These are phyloP conservation scores for Chaetodon auriga DNA, from an alignment of 2,113 vertebrate genomes.

Conservation along the genomic window DNA sequence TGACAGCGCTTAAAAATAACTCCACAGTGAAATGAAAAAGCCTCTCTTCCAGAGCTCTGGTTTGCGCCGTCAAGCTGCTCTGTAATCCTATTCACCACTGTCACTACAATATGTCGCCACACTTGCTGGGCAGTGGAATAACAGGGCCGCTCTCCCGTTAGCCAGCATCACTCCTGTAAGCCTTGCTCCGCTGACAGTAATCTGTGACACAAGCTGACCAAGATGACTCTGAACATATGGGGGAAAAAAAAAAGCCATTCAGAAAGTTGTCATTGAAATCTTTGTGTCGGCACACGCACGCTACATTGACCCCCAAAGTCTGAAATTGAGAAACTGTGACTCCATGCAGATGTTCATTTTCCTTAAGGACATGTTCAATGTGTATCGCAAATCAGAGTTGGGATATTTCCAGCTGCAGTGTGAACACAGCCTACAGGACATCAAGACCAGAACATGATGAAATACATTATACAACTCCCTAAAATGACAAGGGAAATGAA, in stretches of 20 bases:
- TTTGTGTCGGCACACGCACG: not conserved
- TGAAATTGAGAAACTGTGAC: not conserved
- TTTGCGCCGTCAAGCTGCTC: slow-evolving; percentile 53
- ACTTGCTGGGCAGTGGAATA: slow-evolving; percentile 39
- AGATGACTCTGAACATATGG: slow-evolving; percentile 26
- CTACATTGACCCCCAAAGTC: not conserved
- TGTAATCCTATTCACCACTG: slow-evolving; percentile 56
- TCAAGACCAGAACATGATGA: not conserved
- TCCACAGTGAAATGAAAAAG: slow-evolving; percentile 47
- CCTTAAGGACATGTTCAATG: not conserved
- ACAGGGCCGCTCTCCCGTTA: not conserved
- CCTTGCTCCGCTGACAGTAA: slow-evolving; percentile 20
- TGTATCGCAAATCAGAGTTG: not conserved
- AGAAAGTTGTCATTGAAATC: not conserved
- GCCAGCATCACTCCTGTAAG: slow-evolving; percentile 25
- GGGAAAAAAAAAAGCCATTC: slow-evolving; percentile 5
- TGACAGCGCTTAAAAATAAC: slow-evolving; percentile 66
- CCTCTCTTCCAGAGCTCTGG: slow-evolving; percentile 41
- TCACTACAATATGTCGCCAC: slow-evolving; percentile 45
- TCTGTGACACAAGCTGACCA: slow-evolving; percentile 32
- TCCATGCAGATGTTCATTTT: not conserved
- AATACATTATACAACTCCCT: not conserved
- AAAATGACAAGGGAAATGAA: slow-evolving; percentile 1
- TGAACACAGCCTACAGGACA: not conserved
- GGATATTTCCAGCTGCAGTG: slow-evolving; percentile 4